These are phyloP conservation scores for Chouioia cunea DNA, from an alignment of 2,888 invertebrate genomes.

Conservation along the genomic window DNA sequence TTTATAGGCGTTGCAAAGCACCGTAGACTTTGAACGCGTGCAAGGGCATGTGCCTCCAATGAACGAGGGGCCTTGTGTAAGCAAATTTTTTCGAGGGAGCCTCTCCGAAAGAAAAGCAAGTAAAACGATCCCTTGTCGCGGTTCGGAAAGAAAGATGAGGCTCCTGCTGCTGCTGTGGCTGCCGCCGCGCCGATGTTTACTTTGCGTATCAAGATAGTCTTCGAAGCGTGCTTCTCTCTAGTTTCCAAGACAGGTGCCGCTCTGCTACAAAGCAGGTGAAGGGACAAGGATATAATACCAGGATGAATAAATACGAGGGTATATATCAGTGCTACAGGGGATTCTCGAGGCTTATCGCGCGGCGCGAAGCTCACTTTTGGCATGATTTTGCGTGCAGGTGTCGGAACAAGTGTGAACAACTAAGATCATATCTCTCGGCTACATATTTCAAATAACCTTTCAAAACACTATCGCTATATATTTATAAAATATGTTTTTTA, in stretches of 20 bases:
- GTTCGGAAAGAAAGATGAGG: conserved; percentile 18
- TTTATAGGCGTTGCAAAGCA: conserved; percentile 16
- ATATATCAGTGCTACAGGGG: conserved; percentile 5
- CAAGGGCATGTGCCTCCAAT: neutral
- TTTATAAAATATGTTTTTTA: neutral
- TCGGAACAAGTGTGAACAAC: neutral
- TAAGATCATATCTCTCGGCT: no score
- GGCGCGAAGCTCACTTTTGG: neutral
- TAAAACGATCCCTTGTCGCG: conserved; percentile 32
- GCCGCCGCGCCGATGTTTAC: conserved; percentile 14
- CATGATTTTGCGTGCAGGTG: neutral
- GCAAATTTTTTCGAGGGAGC: conserved; percentile 34
- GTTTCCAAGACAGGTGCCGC: conserved; percentile 36
- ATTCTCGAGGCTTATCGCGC: conserved; percentile 1
- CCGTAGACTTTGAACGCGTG: conserved; percentile 33
- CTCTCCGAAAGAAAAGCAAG: conserved; percentile 11
- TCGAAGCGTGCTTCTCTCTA: conserved; percentile 11
- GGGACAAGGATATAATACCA: conserved; percentile 12
- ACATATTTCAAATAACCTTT: no score
- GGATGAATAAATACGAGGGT: conserved; percentile 16
- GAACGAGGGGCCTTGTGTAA: conserved; percentile 30
- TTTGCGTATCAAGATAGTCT: conserved; percentile 29
- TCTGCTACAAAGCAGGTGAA: conserved; percentile 40
- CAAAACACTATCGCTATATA: no score
- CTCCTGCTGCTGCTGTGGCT: no score